These are phyloP conservation scores for Apocrypta bakeri DNA, from an alignment of 1,140 invertebrate genomes.

Conservation along the genomic window DNA sequence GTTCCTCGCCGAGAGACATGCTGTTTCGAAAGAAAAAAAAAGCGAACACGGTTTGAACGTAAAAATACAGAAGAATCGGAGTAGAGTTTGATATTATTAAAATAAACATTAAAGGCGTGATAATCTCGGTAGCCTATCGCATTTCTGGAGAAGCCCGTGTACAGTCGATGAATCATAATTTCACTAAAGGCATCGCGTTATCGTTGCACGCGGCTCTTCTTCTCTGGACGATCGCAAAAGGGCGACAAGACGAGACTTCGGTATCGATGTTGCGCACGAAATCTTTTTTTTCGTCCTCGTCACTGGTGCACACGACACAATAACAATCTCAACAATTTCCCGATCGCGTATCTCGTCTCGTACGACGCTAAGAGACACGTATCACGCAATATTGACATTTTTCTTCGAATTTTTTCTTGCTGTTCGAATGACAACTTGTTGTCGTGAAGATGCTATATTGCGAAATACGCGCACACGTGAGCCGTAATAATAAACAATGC, in stretches of 20 bases:
- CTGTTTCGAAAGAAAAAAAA: too few relatives aligned
- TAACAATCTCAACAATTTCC: neutral
- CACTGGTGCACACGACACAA: constrained; percentile 6
- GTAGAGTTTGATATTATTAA: neutral
- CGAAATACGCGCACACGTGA: too few relatives aligned
- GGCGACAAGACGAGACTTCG: neutral
- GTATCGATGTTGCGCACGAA: neutral
- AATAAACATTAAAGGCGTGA: neutral
- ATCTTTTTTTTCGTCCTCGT: neutral
- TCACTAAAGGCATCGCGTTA: neutral
- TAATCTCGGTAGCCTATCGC: neutral
- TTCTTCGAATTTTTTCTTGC: neutral
- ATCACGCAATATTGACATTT: neutral
- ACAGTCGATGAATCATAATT: neutral
- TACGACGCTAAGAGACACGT: neutral
- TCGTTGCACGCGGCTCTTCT: neutral
- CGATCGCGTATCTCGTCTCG: neutral
- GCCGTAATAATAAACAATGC: too few relatives aligned
- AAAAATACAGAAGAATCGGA: neutral
- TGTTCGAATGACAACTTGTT: neutral
- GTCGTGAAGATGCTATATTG: too few relatives aligned
- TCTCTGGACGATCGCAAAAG: neutral
- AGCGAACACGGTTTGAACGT: neutral
- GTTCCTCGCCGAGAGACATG: too few relatives aligned
- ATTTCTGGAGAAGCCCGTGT: neutral